Conservation (phyloP, 1,140 invertebrate species). For the Ectropis grisescens region DNA sequence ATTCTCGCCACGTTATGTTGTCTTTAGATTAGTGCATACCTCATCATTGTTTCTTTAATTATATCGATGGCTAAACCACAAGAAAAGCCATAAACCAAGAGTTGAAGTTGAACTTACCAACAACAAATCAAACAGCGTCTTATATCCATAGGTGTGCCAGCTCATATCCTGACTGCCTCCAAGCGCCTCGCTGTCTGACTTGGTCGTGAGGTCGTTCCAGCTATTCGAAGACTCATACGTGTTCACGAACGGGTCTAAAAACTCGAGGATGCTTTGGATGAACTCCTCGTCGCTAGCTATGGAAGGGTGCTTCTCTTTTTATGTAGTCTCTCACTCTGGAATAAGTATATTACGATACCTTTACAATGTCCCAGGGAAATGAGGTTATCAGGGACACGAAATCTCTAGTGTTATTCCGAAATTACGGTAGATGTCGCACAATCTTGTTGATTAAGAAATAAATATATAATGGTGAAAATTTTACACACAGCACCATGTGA, state of each 20-base stretch:
- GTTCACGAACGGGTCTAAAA: conserved; percentile 7
- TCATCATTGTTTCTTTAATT: too few species aligned
- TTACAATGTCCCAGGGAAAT: too few species aligned
- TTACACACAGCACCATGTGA: too few species aligned
- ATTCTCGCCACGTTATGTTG: too few species aligned
- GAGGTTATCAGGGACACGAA: too few species aligned
- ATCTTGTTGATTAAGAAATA: too few species aligned
- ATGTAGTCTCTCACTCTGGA: conserved; percentile 23
- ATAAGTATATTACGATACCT: conserved; percentile 4
- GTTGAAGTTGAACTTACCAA: conserved; percentile 9
- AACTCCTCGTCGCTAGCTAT: conserved; percentile 6
- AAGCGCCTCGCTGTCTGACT: conserved; percentile 3
- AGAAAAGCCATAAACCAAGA: too few species aligned
- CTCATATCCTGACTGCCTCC: conserved; percentile 7
- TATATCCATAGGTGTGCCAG: conserved; percentile 12
- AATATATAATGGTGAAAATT: too few species aligned
- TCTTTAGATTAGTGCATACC: too few species aligned
- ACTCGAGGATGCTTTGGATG: conserved; percentile 3
- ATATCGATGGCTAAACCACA: too few species aligned
- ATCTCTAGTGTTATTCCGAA: too few species aligned
- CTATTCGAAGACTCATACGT: conserved; percentile 8
- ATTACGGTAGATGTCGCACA: too few species aligned
- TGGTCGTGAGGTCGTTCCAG: conserved; percentile 13
- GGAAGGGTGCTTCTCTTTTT: conserved; percentile 10
- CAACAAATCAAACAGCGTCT: conserved; percentile 10